These are phyloP conservation scores for Huso huso DNA, from an alignment of 2,797 vertebrate species.

Conservation along the genomic window DNA sequence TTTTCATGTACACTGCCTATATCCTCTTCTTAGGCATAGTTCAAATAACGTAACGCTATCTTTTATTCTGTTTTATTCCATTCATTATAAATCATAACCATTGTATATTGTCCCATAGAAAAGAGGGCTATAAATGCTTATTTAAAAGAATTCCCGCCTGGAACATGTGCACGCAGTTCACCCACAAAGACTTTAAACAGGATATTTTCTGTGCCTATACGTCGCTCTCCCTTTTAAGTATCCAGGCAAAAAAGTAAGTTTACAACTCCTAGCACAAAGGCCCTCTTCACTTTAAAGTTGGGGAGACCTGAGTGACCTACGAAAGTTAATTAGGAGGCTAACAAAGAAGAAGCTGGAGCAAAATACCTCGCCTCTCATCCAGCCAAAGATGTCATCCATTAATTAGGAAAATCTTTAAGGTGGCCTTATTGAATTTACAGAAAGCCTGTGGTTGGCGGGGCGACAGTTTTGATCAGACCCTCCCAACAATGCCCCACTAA, in stretches of 20 bases:
- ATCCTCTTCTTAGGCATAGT: not conserved
- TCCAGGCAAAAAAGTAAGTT: conserved; percentile 98
- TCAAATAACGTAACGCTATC: not conserved
- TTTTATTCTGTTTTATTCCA: conserved; percentile 3
- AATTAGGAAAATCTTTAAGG: conserved; percentile 99
- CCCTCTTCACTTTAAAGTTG: conserved; percentile 99
- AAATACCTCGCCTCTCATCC: conserved; percentile 98
- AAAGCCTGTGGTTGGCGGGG: conserved; percentile 92
- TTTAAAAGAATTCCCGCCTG: conserved; percentile 80
- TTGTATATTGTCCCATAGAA: conserved; percentile 53
- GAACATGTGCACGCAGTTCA: conserved; percentile 86
- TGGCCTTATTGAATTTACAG: conserved; percentile 98
- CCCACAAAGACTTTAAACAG: conserved; percentile 96
- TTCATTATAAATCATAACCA: conserved; percentile 69
- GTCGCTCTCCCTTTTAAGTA: conserved; percentile 97
- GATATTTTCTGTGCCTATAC: conserved; percentile 98
- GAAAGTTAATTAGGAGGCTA: conserved; percentile 99
- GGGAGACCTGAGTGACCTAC: conserved; percentile 99
- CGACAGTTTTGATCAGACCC: conserved; percentile 98
- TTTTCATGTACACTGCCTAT: not conserved
- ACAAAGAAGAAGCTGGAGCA: conserved; percentile 98
- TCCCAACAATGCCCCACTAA: conserved; percentile 78
- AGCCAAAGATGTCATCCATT: conserved; percentile 99
- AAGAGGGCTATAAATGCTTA: conserved; percentile 72
- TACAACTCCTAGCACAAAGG: conserved; percentile 96